Base-by-base conservation (phyloP, 2,888 invertebrate genomes). In the Heliconius cydno region DNA sequence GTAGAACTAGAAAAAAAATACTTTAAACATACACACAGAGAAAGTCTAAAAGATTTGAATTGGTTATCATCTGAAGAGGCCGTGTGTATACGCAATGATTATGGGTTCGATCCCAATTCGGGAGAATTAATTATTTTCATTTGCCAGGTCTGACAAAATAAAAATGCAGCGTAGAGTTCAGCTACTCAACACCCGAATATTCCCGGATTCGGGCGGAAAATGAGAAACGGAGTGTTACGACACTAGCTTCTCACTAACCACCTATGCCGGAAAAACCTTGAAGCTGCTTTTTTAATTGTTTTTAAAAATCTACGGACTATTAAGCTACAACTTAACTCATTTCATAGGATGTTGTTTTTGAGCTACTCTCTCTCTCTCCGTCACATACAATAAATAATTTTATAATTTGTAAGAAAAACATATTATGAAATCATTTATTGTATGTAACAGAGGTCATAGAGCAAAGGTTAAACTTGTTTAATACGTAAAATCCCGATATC, bases 381-480 rank as follows among this genome's bases (percentile, higher is more conserved):
- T 34, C 0, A 34, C 7, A 34, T 34, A 34, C 34, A 34, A 34
- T 34, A 7, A 7, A 34, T 34, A 0, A 7, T 34, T 34, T 34
- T 7, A 34, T 34, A 34, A 7, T 34, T 34, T 15, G 34, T 34
- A 67, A 68, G 38, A 68, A 38, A 68, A 68, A 68, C 38, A 68
- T n/a, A 38, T 68, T 68, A 68, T 38, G 68, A 68, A 68, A 68
- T 68, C 68, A 68, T 68, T 6, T 41, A 68, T 22, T 57, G 57
- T 68, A 22, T 41, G 7, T 25, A 34, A 10, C 28, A 30, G 9
- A 41, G 68, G 10, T 68, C 68, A 38, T 68, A 34, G 68, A 12
- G n/a, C 38, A 68, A 9, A 68, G 38, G 68, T 68, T 68, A 68
- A 68, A 13, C 68, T 68, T n/a, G 68, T 38, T 12, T 68, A n/a